Base-by-base conservation (phyloP, 1,140 invertebrate genomes). In the Orchesella cincta region DNA sequence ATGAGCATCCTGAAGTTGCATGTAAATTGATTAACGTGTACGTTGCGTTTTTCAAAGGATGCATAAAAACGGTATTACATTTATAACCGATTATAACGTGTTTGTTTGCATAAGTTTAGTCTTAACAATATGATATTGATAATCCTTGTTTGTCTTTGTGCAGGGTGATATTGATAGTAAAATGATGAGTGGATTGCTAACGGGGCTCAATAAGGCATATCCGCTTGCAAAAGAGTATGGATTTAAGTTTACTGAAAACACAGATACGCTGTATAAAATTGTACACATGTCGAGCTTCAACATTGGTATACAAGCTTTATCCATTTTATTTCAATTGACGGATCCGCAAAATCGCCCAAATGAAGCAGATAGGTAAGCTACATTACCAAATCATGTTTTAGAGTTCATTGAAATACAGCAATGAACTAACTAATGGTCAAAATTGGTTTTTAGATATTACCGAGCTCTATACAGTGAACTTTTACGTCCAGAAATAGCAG, bases 11-110 rank as follows among this genome's bases (percentile, higher is more conserved):
- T 1, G 88, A 92, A 72, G 86, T 98, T 23, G 95, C 96, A 0
- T 90, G 90, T 77, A 91, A 90, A 81, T 86, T 98, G 20, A 92
- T 98, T 16, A 88, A 91, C 74, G 91, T 98, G n/a, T 98, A 98
- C 85, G 96, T 99, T 84, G 91, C 93, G 0, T 95, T 98, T 83
- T 99, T 99, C 86, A 98, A 96, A 87, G 93, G 95, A 67, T 91
- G 92, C 57, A 89, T 96, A 20, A 94, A 95, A 84, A 93, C 92
- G 86, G 90, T 84, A 80, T 34, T 18, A 64, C 33, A 34, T 20
- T 28, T 57, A n/a, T n/a, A 26, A 29, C 29, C 14, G 62, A 28
- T 67, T 67, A 29, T 12, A 18, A 14, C 14, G 20, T 23, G 62
- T 67, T 29, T 67, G 8, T 67, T 14, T 29, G 34, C 26, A 29